Evolutionary conservation across 2,888 invertebrate species (phyloP).

Genomic region (Philereme transversata): DNA sequence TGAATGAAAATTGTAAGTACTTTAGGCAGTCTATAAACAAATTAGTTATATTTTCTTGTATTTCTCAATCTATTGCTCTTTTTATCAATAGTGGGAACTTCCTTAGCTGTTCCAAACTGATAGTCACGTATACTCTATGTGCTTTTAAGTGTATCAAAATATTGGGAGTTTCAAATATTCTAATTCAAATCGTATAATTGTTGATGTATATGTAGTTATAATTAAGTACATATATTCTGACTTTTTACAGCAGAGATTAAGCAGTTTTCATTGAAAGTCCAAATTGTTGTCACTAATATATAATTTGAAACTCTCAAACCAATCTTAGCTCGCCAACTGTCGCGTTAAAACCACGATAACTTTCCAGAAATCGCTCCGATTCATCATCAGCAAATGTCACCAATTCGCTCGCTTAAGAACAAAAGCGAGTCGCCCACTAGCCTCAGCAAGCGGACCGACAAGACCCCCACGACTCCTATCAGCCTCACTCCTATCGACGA

Average conservation of each 20-base stretch:
- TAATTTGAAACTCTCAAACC: slow-evolving; percentile 31
- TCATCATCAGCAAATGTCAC: slow-evolving; percentile 82
- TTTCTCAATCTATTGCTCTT: slow-evolving; percentile 19
- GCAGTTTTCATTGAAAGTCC: not conserved
- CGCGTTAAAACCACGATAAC: slow-evolving; percentile 43
- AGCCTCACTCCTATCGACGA: slow-evolving; percentile 81
- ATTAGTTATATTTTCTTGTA: slow-evolving; percentile 18
- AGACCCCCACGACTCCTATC: slow-evolving; percentile 78
- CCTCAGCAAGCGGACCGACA: slow-evolving; percentile 77
- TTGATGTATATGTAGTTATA: too few species aligned
- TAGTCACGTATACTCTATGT: slow-evolving; percentile 32
- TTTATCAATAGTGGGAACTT: slow-evolving; percentile 21
- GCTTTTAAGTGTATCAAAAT: slow-evolving; percentile 46
- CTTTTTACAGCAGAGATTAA: not conserved
- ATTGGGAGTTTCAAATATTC: slow-evolving; percentile 47
- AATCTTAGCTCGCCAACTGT: slow-evolving; percentile 21
- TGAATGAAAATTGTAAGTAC: slow-evolving; percentile 24
- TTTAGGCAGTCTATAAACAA: slow-evolving; percentile 10
- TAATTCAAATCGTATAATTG: not conserved
- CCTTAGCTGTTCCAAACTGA: slow-evolving; percentile 23
- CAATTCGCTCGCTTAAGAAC: slow-evolving; percentile 78
- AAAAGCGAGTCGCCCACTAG: slow-evolving; percentile 76
- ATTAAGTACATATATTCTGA: not conserved
- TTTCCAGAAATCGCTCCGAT: slow-evolving; percentile 81
- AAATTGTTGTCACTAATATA: not conserved